Evolutionary conservation across 1,140 invertebrate species (phyloP).

Genomic region (Anastrepha ludens): DNA sequence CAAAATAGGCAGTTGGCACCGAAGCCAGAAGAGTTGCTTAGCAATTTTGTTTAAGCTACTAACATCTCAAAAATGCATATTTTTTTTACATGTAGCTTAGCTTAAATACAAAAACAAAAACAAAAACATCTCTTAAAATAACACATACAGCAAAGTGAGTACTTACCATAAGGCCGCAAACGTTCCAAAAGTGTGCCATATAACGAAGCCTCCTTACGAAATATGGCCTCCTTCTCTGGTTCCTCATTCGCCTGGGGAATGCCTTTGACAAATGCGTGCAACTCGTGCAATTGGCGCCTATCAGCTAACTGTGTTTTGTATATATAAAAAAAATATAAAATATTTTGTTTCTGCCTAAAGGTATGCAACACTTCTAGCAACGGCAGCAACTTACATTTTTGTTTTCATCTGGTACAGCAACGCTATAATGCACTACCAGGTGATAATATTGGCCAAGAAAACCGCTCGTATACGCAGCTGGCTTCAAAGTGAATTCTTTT

Average conservation of each 20-base stretch:
- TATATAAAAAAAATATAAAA: no score
- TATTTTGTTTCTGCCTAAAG: constrained; percentile 58
- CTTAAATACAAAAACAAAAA: no score
- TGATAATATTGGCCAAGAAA: constrained; percentile 70
- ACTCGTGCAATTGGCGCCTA: not conserved
- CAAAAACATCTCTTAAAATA: no score
- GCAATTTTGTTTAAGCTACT: no score
- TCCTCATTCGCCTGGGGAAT: constrained; percentile 64
- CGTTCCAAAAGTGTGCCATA: constrained; percentile 62
- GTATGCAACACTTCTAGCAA: constrained; percentile 57
- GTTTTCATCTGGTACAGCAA: not conserved
- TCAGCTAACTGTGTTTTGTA: not conserved
- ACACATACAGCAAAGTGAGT: not conserved
- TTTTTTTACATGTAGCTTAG: no score
- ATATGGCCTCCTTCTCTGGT: constrained; percentile 63
- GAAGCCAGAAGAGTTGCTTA: no score
- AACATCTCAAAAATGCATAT: no score
- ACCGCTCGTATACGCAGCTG: constrained; percentile 60
- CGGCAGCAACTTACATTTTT: constrained; percentile 20
- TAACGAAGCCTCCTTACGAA: constrained; percentile 64
- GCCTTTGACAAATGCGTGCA: constrained; percentile 64
- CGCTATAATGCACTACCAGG: constrained; percentile 5
- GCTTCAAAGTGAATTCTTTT: not conserved
- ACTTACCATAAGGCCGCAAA: constrained; percentile 63
- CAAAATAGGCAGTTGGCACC: no score